Conservation (phyloP, 2,888 invertebrate genomes). For the Scaptomyza reducta region DNA sequence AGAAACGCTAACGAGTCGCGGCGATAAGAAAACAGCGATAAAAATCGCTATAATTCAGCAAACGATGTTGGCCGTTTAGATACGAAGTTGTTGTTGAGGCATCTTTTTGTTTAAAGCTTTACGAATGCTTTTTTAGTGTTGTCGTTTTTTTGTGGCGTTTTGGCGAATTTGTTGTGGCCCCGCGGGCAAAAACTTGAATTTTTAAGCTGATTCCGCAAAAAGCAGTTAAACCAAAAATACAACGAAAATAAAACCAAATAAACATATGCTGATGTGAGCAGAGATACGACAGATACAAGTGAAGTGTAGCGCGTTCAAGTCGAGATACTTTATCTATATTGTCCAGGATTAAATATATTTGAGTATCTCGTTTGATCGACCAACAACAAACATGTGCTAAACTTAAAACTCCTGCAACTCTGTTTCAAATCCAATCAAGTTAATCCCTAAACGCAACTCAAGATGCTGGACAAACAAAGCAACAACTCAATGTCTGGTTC, state of each 20-base stretch:
- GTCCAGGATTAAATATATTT: conserved; percentile 83
- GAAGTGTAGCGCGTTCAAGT: conserved; percentile 47
- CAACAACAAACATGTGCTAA: conserved; percentile 3
- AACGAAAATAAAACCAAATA: conserved; percentile 11
- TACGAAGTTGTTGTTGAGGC: conserved; percentile 34
- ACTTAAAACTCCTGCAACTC: conserved; percentile 3
- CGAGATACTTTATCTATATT: conserved; percentile 82
- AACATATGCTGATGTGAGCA: conserved; percentile 52
- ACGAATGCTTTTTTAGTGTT: conserved; percentile 53
- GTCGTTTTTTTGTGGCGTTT: conserved; percentile 38
- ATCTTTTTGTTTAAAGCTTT: conserved; percentile 52
- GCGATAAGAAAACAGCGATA: conserved; percentile 53
- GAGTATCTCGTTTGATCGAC: conserved; percentile 67
- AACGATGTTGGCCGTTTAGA: conserved; percentile 23
- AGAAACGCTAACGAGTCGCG: conserved; percentile 50
- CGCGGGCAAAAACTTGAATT: conserved; percentile 78
- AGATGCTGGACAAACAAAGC: conserved; percentile 81
- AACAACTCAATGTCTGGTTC: conserved; percentile 60
- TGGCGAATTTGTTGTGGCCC: conserved; percentile 45
- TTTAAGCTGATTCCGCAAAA: conserved; percentile 76
- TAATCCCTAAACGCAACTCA: conserved; percentile 5
- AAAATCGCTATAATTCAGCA: conserved; percentile 54
- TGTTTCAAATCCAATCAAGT: neutral
- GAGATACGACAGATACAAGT: conserved; percentile 40
- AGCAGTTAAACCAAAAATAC: conserved; percentile 29